A percentile compares a stretch with the other conserved stretches of the same genome.
Evolutionary conservation across 2,888 invertebrate species (phyloP).

Genomic region (Thyatira batis): DNA sequence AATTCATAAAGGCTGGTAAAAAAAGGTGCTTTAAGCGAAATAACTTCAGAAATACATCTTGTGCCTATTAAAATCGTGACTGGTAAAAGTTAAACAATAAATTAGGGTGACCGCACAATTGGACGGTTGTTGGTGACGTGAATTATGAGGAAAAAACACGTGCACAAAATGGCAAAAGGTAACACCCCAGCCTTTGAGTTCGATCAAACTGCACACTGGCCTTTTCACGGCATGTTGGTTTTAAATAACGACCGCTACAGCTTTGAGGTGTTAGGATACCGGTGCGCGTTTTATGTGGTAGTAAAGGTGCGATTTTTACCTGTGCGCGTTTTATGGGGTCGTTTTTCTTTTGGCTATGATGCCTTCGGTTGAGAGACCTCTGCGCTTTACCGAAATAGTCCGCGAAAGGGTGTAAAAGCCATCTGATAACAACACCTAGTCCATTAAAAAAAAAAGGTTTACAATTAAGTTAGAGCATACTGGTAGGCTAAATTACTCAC

Average conservation of each 20-base stretch:
- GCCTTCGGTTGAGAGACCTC: no score
- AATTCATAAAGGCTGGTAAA: background rate
- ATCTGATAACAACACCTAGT: no score
- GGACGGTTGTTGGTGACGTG: background rate
- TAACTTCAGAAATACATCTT: background rate
- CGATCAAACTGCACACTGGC: conserved; percentile 28
- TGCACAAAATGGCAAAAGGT: background rate
- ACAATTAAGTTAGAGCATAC: no score
- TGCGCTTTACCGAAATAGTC: no score
- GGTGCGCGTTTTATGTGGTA: background rate
- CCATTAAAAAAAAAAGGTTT: no score
- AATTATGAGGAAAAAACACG: background rate
- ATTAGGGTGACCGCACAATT: background rate
- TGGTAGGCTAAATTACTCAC: no score
- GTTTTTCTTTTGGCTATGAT: no score
- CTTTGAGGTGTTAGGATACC: background rate
- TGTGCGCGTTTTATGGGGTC: no score
- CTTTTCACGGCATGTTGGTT: conserved; percentile 36
- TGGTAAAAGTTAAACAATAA: background rate
- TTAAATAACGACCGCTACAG: conserved; percentile 30
- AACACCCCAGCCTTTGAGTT: conserved; percentile 12
- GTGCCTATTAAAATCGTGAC: background rate
- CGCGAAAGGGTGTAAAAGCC: no score
- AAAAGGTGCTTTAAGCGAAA: background rate
- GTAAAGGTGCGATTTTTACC: no score